Evolutionary conservation across 2,113 vertebrate species (phyloP).

Genomic region (Galbula dea): DNA sequence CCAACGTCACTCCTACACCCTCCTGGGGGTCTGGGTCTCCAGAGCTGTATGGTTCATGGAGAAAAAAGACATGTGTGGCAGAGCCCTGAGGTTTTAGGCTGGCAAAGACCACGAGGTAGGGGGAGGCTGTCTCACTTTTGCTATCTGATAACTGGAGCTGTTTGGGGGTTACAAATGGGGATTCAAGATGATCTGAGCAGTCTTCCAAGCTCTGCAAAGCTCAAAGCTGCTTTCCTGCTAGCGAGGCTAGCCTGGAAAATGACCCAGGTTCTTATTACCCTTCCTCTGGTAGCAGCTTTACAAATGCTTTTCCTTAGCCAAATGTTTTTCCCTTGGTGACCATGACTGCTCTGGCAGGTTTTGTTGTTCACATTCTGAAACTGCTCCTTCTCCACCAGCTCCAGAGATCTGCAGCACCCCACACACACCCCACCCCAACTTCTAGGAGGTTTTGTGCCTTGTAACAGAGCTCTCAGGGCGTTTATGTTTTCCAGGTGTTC

Average conservation of each 20-base stretch:
- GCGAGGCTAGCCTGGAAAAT: not conserved
- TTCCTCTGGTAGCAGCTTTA: conserved; percentile 16
- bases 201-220: not conserved
- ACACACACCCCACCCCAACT: not conserved
- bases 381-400: not conserved
- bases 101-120: rapidly evolving
- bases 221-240: not conserved
- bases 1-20: rapidly evolving
- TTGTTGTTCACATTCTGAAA: not conserved
- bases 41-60: rapidly evolving
- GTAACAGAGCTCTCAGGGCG: rapidly evolving
- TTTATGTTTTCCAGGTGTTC: not conserved
- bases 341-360: conserved; percentile 16
- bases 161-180: not conserved
- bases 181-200: not conserved
- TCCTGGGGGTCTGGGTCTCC: not conserved
- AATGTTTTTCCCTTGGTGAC: conserved; percentile 18
- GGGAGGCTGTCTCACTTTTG: not conserved
- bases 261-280: not conserved
- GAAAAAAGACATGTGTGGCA: rapidly evolving
- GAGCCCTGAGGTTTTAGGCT: not conserved
- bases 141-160: not conserved
- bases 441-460: not conserved
- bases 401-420: not conserved
- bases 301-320: conserved; percentile 12